Evolutionary conservation across 1,140 invertebrate species (phyloP), one percentile per base, ranked within the genome.

Genomic region (Linepithema humile): DNA sequence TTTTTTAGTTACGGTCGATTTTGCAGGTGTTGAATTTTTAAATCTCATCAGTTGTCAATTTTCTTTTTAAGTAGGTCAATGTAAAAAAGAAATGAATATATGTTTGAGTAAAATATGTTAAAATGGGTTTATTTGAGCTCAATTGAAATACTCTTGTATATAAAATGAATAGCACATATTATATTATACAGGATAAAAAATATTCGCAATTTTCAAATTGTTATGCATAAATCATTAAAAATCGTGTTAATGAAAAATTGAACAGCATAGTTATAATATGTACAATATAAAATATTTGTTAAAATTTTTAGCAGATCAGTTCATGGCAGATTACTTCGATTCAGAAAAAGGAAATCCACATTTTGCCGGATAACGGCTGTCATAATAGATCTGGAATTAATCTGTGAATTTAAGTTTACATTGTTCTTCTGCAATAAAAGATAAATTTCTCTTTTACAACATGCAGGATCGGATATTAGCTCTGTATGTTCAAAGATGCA

Each of bases 181-280:
- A 9, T 3, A 2, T 12, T 2, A 17, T 55, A 7, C 15, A 3
- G 32, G 20, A 10, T 72, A 29, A 23, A 55, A 72, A 72, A 72
- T 20, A 35, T 72, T 72, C 32, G 12, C n/a, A 20, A 72, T 72
- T 72, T 72, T 55, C 69, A 72, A 29, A 1, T 55, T 53, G 48
- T 55, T 29, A 72, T 72, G 50, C 69, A 72, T 72, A 72, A 72
- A 72, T 72, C 48, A 72, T 72, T n/a, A n/a, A n/a, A n/a, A n/a
- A n/a, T n/a, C 12, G 32, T 38, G 17, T 55, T 32, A 48, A 55
- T 72, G 48, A 72, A 15, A n/a, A 70, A 70, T 7, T 72, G 29
- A 70, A 72, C 53, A 55, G 69, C 48, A 15, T 26, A 35, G 20
- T 38, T 72, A 23, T 55, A 72, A 55, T 17, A n/a, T n/a, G 20